These are phyloP conservation scores for Eulemur rufifrons DNA, from an alignment of 2,113 vertebrate species.

Conservation along the genomic window DNA sequence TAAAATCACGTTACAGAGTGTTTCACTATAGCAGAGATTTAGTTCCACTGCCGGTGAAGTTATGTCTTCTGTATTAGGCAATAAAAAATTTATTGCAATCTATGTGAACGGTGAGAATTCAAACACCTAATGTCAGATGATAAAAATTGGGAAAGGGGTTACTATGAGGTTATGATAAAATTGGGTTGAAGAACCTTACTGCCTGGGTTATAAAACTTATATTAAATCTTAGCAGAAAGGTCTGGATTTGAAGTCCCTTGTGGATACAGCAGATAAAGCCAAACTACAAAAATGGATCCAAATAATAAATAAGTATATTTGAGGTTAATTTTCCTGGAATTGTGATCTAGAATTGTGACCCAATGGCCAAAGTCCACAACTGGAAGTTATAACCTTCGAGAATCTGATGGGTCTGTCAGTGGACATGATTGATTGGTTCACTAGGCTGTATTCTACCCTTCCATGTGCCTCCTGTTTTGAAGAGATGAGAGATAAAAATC, in stretches of 20 bases:
- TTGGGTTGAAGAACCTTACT: not conserved
- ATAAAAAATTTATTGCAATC: not conserved
- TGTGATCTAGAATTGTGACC: not conserved
- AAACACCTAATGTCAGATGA: not conserved
- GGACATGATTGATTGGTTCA: not conserved
- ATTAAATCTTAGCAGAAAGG: not conserved
- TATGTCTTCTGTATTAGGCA: not conserved
- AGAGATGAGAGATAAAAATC: not conserved
- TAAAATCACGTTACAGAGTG: not conserved
- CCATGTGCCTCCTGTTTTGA: not conserved
- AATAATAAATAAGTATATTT: not conserved
- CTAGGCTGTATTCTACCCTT: not conserved
- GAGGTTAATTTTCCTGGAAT: not conserved
- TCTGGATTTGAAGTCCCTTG: not conserved
- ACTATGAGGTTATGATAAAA: slow-evolving; percentile 7
- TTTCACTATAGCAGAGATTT: not conserved
- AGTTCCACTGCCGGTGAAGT: not conserved
- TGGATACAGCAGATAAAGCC: not conserved
- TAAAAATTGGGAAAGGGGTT: not conserved
- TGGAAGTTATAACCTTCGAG: not conserved
- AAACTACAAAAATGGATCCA: not conserved
- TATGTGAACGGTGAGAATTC: not conserved
- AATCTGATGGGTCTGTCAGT: not conserved
- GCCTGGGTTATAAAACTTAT: not conserved
- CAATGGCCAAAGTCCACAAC: not conserved